Conservation (phyloP, 2,888 invertebrate genomes). For the Nephrotoma flavescens region DNA sequence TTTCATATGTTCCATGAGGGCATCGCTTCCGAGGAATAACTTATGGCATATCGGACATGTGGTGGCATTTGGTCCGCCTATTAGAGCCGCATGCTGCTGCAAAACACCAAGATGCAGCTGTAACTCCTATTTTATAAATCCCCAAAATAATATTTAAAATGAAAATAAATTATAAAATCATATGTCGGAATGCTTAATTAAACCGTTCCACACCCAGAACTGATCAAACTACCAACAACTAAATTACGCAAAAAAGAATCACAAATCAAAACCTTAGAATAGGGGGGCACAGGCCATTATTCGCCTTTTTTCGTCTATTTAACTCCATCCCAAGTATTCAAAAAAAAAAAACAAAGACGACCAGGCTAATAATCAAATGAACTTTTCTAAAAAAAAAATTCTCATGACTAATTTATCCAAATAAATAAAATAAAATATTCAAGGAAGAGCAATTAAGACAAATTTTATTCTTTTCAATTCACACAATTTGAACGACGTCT, state of each 20-base stretch:
- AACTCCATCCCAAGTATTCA: background rate
- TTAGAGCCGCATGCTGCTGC: constrained; percentile 89
- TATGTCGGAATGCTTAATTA: background rate
- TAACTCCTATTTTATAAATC: constrained; percentile 48
- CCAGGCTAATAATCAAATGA: background rate
- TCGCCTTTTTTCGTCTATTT: background rate
- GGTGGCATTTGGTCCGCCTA: constrained; percentile 81
- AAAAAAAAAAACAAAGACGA: background rate
- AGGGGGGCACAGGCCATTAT: background rate
- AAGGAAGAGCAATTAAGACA: background rate
- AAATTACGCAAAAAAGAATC: background rate
- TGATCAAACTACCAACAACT: too few relatives aligned
- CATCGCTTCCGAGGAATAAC: constrained; percentile 83
- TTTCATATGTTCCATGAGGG: constrained; percentile 92
- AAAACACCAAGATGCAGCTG: constrained; percentile 87
- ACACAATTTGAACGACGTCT: background rate
- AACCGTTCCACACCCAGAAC: background rate
- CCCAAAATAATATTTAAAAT: background rate
- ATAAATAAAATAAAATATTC: background rate
- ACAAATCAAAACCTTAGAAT: background rate
- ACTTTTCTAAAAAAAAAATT: background rate
- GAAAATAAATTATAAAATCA: background rate
- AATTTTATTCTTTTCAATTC: background rate
- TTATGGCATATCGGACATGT: constrained; percentile 91
- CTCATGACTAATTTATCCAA: background rate